These are phyloP conservation scores for Neomonachus schauinslandi DNA, from an alignment of 2,113 vertebrate genomes.

Conservation along the genomic window DNA sequence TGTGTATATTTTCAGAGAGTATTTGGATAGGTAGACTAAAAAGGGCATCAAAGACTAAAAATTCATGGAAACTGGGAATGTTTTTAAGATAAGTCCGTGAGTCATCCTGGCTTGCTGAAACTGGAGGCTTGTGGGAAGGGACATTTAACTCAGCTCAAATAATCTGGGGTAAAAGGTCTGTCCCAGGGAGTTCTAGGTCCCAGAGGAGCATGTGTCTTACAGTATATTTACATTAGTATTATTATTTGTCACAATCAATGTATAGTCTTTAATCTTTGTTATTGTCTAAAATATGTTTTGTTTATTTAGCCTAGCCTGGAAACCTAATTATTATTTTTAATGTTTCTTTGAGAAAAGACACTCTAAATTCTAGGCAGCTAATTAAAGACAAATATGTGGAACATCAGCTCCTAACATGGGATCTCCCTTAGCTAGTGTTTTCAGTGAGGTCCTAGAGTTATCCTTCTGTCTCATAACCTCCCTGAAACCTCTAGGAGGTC, in stretches of 20 bases:
- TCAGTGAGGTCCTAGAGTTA: neutral
- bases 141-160: neutral
- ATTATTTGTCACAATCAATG: neutral
- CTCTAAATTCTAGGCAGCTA: constrained; percentile 15
- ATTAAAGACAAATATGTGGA: neutral
- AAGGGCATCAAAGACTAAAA: neutral
- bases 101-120: neutral
- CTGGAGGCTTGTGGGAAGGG: neutral
- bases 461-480: neutral
- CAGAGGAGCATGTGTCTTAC: neutral
- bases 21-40: neutral
- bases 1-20: neutral
- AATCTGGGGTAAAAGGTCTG: neutral
- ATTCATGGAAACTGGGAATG: neutral
- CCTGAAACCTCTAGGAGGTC: neutral
- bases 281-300: neutral
- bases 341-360: constrained; percentile 12
- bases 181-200: neutral
- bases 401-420: neutral
- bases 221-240: neutral
- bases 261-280: neutral
- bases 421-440: neutral
- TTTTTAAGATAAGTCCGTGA: neutral
- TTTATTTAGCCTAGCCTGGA: neutral
- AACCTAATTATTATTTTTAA: neutral